phyloP scores from a whole-genome alignment of 1,140 invertebrate species.

The Anthonomus grandis region DNA sequence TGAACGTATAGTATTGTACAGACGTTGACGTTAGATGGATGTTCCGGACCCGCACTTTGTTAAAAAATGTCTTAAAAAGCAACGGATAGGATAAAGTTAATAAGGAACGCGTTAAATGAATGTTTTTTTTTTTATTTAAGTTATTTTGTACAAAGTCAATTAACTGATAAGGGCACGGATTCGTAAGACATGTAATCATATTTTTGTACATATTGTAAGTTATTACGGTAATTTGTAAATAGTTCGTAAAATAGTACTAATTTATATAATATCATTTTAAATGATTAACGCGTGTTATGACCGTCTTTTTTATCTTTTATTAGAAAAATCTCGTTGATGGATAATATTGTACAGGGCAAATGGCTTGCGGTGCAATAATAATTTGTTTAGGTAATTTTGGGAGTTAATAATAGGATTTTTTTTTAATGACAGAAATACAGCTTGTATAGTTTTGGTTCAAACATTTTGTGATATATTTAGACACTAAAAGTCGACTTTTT shows the following conservation, averaged over 20 bases:
- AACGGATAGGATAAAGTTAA: slow-evolving; percentile 10
- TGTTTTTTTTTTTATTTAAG: slow-evolving; percentile 17
- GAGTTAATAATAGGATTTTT: too few relatives aligned
- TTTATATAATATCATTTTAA: slow-evolving; percentile 50
- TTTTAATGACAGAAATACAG: too few relatives aligned
- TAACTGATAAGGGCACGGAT: slow-evolving; percentile 33
- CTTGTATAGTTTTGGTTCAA: too few relatives aligned
- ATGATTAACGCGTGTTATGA: slow-evolving; percentile 50
- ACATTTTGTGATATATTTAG: too few relatives aligned
- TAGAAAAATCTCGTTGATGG: slow-evolving; percentile 39
- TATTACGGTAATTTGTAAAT: slow-evolving; percentile 47
- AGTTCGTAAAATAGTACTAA: slow-evolving; percentile 44
- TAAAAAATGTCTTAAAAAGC: slow-evolving; percentile 18
- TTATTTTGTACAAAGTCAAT: slow-evolving; percentile 54
- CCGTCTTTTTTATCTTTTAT: slow-evolving; percentile 41
- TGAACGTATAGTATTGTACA: slow-evolving; percentile 20
- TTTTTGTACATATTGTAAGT: slow-evolving; percentile 56
- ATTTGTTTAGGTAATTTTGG: too few relatives aligned
- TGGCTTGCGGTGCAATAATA: slow-evolving; percentile 49
- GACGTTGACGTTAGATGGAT: slow-evolving; percentile 8
- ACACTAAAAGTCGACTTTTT: too few relatives aligned
- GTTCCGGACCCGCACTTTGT: slow-evolving; percentile 20
- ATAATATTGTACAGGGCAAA: slow-evolving; percentile 48
- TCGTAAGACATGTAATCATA: slow-evolving; percentile 47
- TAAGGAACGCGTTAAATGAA: too few relatives aligned